A percentile compares a stretch with the other conserved stretches of the same genome.
phyloP scores from a whole-genome alignment of 2,888 invertebrate genomes.

The Tachystola acroxantha region DNA sequence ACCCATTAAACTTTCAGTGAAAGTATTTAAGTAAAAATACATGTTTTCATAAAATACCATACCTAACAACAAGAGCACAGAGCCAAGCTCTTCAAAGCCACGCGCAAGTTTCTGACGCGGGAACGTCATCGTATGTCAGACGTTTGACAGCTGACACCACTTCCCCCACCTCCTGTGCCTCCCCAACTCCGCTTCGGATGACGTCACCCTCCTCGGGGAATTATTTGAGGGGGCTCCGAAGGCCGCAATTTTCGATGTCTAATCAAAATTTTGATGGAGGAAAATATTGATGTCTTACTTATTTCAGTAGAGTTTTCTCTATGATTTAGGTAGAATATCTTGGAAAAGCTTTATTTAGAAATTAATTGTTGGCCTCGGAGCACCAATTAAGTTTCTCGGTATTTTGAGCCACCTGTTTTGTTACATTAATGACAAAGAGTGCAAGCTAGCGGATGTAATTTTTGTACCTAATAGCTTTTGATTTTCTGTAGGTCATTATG shows the following conservation, averaged over 20 bases:
- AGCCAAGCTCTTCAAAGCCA: slow-evolving; percentile 35
- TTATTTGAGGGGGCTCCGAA: slow-evolving; percentile 22
- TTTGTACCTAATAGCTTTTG: no score
- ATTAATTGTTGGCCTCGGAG: no score
- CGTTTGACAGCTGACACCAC: slow-evolving; percentile 53
- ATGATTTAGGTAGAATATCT: not conserved
- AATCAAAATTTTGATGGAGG: slow-evolving; percentile 30
- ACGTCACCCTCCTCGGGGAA: slow-evolving; percentile 37
- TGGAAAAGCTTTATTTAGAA: no score
- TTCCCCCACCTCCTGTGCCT: slow-evolving; percentile 24
- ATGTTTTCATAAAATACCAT: not conserved
- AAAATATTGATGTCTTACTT: slow-evolving; percentile 20
- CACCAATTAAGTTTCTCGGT: no score
- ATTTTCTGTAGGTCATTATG: no score
- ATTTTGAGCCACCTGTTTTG: no score
- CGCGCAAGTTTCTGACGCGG: slow-evolving; percentile 48
- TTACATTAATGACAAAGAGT: no score
- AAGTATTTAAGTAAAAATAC: not conserved
- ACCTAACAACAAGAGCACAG: not conserved
- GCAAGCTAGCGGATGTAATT: no score
- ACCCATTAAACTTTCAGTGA: no score
- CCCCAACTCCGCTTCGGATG: slow-evolving; percentile 25
- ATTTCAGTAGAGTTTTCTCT: not conserved
- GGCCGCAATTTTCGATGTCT: slow-evolving; percentile 30
- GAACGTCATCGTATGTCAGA: slow-evolving; percentile 61